Base-by-base conservation (phyloP, 2,797 vertebrate species). In the Schizothorax lantsangensis region DNA sequence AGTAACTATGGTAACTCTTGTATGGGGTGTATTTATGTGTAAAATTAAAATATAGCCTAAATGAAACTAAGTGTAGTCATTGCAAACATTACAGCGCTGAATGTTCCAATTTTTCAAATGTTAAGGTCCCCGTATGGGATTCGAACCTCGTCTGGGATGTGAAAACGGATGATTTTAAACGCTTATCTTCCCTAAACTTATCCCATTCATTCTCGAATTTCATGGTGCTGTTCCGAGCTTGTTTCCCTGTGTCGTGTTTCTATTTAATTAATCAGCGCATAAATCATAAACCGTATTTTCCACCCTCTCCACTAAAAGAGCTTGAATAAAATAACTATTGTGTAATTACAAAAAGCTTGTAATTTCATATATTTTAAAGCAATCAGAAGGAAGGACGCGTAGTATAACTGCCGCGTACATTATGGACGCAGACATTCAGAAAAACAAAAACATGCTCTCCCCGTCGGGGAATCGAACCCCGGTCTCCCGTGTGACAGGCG, bases 401-500 rank as follows among this genome's bases (percentile, higher is more conserved):
- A 15, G 26, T 43, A 43, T 43, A 15, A 0, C 26, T 66, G 3
- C 3, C 12, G 5, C 14, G 2, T 30, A 6, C 12, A 15, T 52
- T 2, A 66, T 72, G 8, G 1, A 26, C 1, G 15, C 23, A 10
- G 17, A 54, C 26, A 21, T 12, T 4, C 7, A 59, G 1, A 62
- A 3, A 0, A 79, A 26, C 36, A 23, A 36, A 74, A 3, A 66
- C 0, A 1, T 9, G 0, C 0, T 36, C 83, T 84, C 72, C 72
- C 72, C 72, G 72, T 84, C 83, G 57, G 57, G 83, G 83, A 84
- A 77, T 84, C 33, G 83, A 84, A 79, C 83, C 74, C 73, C 62
- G 62, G 73, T 79, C 74, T 84, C 83, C 59, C 72, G 83, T 72
- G 57, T 66, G 73, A 40, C 38, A 40, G 38, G 38, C 38, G 38